A percentile compares a stretch with the other conserved stretches of the same genome.
phyloP scores from a whole-genome alignment of 2,797 vertebrate genomes.

The Galagoides demidoff region DNA sequence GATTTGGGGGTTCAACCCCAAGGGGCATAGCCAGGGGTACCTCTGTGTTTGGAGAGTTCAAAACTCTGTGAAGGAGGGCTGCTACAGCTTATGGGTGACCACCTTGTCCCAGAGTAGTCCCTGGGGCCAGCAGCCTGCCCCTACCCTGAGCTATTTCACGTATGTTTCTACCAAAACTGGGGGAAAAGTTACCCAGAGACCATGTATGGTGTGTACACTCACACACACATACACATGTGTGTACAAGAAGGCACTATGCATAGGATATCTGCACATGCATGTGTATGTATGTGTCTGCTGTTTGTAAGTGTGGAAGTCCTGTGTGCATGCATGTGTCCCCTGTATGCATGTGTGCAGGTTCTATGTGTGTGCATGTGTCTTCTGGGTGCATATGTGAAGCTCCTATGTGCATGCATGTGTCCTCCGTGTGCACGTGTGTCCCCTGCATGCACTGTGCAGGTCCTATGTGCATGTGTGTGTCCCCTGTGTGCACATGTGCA shows the following conservation, averaged over 20 bases:
- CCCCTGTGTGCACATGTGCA: fast-evolving
- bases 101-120: background rate
- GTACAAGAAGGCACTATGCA: background rate
- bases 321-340: background rate
- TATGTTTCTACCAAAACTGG: too few species aligned
- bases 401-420: too few species aligned
- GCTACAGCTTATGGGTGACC: too few species aligned
- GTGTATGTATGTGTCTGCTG: too few species aligned
- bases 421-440: background rate
- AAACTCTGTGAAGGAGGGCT: background rate
- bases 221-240: fast-evolving
- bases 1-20: background rate
- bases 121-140: fast-evolving
- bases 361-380: too few species aligned
- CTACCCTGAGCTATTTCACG: fast-evolving
- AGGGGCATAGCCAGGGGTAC: background rate
- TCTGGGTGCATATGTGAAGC: background rate
- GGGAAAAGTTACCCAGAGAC: fast-evolving
- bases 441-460: too few species aligned
- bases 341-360: background rate
- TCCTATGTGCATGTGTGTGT: background rate
- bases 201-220: too few species aligned
- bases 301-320: too few species aligned
- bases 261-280: too few species aligned
- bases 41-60: background rate